Evolutionary conservation across 2,113 vertebrate species (phyloP), one percentile per base, ranked within the genome.

Genomic region (Phainopepla nitens): DNA sequence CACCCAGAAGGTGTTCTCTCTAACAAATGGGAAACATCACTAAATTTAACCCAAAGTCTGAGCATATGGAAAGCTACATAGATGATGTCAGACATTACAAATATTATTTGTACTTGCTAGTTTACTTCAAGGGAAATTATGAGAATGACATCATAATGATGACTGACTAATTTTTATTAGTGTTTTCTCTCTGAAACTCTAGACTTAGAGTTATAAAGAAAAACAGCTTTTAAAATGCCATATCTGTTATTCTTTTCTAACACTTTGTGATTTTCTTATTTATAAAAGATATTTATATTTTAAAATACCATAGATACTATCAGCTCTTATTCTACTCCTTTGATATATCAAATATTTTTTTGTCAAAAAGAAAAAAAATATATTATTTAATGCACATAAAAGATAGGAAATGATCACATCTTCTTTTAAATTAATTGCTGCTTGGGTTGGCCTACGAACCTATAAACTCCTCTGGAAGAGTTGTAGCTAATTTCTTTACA

Each of bases 101-200:
- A 98, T 98, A 98, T 98, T 98, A 98, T 98, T 98, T 98, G 98
- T 98, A 98, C 98, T 97, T 96, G 90, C 96, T 97, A 94, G 97
- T 97, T 98, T 98, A 98, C 97, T 98, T 98, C 96, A 97, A 97
- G 97, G 97, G 97, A 98, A 98, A 97, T 98, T 97, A 97, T 97
- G 96, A 97, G 95, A 96, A 96, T 98, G 97, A 98, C 97, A 98
- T 98, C 98, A 98, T 98, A 97, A 97, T 90, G 96, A 97, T 98
- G 98, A 96, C 97, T 98, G 97, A 92, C 91, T 97, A 96, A 92
- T 94, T 98, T 98, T 98, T 98, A 98, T 97, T 98, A 97, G 94
- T 97, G 96, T 97, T 98, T 98, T 98, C 96, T 96, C 97, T 97
- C 96, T 97, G 95, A 97, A 97, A 97, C 87, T 93, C 77, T 96